phyloP scores from a whole-genome alignment of 2,113 vertebrate genomes.

The Pithys albifrons region DNA sequence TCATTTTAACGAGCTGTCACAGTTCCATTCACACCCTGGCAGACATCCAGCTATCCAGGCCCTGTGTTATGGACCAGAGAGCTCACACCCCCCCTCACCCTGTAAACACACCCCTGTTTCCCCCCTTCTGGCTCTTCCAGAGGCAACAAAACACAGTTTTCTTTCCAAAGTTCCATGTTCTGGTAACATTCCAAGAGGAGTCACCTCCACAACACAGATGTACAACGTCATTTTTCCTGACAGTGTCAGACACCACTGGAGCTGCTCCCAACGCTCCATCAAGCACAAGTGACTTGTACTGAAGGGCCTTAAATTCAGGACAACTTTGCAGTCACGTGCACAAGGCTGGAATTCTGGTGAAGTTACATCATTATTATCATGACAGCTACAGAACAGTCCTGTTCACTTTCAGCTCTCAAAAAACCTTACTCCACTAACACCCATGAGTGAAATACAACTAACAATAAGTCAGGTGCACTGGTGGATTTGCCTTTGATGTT shows the following conservation, averaged over 20 bases:
- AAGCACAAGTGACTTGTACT: not conserved
- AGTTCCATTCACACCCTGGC: not conserved
- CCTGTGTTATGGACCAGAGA: not conserved
- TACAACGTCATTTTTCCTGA: not conserved
- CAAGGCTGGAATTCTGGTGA: not conserved
- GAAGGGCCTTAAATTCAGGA: not conserved
- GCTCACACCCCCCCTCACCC: not conserved
- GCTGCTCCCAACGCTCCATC: not conserved
- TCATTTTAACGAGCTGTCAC: not conserved
- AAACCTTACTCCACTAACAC: not conserved
- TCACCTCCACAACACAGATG: not conserved
- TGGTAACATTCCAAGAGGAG: not conserved
- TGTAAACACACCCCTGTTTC: not conserved
- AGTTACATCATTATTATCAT: not conserved
- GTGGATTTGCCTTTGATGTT: not conserved
- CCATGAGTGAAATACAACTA: not conserved
- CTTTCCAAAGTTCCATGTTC: not conserved
- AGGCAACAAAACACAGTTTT: not conserved
- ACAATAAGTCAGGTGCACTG: not conserved
- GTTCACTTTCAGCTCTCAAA: not conserved
- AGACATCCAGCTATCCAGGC: not conserved
- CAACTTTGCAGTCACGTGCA: not conserved
- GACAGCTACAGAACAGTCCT: not conserved
- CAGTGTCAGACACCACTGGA: not conserved
- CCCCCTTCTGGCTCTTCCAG: not conserved